Percentiles rank a stretch among this genome's conserved stretches.
Evolutionary conservation across 2,888 invertebrate genomes (phyloP).

Genomic region (Litoditis marina): DNA sequence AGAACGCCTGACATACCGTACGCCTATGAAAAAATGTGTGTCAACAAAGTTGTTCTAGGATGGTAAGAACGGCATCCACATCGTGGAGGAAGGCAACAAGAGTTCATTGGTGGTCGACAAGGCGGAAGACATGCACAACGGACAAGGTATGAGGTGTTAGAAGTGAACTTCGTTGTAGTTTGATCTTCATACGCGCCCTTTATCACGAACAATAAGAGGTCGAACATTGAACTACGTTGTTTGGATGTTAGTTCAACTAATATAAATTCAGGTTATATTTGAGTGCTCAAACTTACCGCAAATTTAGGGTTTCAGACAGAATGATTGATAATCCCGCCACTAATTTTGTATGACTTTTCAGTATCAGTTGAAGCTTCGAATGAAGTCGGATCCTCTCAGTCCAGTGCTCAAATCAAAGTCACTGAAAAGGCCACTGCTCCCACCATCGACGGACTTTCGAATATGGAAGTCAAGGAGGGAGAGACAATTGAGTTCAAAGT

Average conservation of each 20-base stretch:
- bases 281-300: no score
- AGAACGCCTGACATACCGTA: no score
- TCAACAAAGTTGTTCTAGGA: slow-evolving; percentile 41
- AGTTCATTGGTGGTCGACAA: slow-evolving; percentile 72
- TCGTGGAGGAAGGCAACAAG: slow-evolving; percentile 45
- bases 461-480: slow-evolving; percentile 41
- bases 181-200: no score
- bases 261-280: no score
- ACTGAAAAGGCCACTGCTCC: slow-evolving; percentile 30
- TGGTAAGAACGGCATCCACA: slow-evolving; percentile 47
- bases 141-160: slow-evolving; percentile 8
- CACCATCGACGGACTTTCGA: slow-evolving; percentile 35
- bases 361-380: slow-evolving; percentile 49
- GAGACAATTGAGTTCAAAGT: slow-evolving; percentile 42
- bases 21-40: no score
- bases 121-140: slow-evolving; percentile 72
- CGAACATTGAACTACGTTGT: no score
- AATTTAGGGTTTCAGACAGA: no score
- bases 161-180: no score
- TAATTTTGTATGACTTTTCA: no score
- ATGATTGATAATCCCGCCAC: no score
- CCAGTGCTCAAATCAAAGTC: slow-evolving; percentile 28
- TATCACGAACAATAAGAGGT: no score
- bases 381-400: slow-evolving; percentile 46
- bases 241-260: no score